These are phyloP conservation scores for Pantala flavescens DNA, from an alignment of 1,140 invertebrate genomes.

Conservation along the genomic window DNA sequence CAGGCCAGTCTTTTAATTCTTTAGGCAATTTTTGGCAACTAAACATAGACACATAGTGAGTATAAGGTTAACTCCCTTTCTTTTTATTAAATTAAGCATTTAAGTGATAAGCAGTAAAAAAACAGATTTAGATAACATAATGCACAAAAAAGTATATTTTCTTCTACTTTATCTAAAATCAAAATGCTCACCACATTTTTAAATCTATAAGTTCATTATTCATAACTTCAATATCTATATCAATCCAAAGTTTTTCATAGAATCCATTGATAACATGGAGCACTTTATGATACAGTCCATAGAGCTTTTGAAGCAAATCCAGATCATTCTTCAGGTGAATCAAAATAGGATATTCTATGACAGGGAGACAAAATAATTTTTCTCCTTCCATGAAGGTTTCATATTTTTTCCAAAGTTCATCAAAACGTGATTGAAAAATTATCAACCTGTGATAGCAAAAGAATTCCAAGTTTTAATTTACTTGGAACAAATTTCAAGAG, in stretches of 20 bases:
- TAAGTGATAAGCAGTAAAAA: no score
- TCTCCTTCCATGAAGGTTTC: slow-evolving; percentile 72
- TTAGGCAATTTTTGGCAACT: slow-evolving; percentile 76
- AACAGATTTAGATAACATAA: no score
- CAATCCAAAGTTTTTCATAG: slow-evolving; percentile 70
- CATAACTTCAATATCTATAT: slow-evolving; percentile 74
- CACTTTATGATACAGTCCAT: slow-evolving; percentile 63
- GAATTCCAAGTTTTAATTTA: no score
- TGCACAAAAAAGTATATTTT: no score
- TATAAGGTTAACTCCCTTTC: no score
- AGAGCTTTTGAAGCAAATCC: slow-evolving; percentile 73
- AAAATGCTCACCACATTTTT: slow-evolving; percentile 53
- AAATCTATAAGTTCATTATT: slow-evolving; percentile 68
- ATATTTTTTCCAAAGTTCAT: slow-evolving; percentile 66
- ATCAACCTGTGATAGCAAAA: slow-evolving; percentile 44
- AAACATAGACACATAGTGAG: background rate
- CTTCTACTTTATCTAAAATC: background rate
- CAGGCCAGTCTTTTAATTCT: slow-evolving; percentile 79
- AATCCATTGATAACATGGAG: slow-evolving; percentile 75
- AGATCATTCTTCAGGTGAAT: slow-evolving; percentile 69
- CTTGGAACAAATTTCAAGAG: no score
- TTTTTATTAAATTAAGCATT: no score
- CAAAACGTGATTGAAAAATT: slow-evolving; percentile 64
- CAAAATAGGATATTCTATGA: slow-evolving; percentile 68
- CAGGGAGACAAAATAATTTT: slow-evolving; percentile 65